Conservation (phyloP, 2,797 vertebrate genomes). For the Coccyzus lansbergi region DNA sequence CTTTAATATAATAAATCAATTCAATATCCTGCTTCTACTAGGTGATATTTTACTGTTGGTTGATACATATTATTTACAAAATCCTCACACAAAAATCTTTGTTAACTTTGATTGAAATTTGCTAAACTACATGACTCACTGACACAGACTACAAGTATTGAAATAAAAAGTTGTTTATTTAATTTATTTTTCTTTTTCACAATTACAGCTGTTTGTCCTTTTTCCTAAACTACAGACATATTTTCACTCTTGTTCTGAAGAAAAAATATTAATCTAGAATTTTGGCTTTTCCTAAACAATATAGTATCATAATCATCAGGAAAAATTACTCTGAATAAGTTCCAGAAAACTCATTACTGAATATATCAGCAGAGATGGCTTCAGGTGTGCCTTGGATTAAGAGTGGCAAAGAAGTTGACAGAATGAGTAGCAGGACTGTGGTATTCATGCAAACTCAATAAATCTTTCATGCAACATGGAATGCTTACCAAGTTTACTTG, state of each 20-base stretch:
- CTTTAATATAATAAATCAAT: conserved; percentile 8
- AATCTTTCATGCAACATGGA: background rate
- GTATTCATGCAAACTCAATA: background rate
- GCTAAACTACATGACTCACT: background rate
- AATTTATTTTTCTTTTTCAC: background rate
- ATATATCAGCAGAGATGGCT: background rate
- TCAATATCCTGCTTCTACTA: background rate
- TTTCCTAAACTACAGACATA: background rate
- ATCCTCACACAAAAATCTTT: background rate
- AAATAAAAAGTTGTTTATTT: background rate
- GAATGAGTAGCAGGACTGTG: background rate
- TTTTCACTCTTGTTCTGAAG: background rate
- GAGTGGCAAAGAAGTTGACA: background rate
- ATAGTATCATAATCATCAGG: background rate
- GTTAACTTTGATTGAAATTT: background rate
- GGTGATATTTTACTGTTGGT: background rate
- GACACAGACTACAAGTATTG: background rate
- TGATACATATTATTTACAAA: background rate
- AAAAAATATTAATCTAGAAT: background rate
- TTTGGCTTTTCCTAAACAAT: background rate
- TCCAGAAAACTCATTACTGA: background rate
- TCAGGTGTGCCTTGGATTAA: background rate
- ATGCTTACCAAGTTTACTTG: background rate
- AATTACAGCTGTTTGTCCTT: background rate
- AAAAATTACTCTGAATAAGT: background rate